Conservation (phyloP, 2,113 vertebrate species). For the Seriola aureovittata region DNA sequence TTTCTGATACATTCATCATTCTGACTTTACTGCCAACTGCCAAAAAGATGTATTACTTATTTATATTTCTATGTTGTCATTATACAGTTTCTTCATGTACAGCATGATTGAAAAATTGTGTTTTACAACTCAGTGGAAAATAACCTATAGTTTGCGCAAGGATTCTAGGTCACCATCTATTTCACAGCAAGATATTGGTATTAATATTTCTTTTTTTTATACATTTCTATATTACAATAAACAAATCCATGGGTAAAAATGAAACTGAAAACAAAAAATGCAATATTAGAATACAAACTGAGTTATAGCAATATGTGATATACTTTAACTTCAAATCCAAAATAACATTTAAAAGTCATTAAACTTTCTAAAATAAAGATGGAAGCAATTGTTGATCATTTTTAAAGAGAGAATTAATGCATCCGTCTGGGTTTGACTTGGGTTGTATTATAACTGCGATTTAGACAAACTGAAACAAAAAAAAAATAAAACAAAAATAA, state of each 20-base stretch:
- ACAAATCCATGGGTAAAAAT: constrained; percentile 33
- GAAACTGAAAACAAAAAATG: constrained; percentile 18
- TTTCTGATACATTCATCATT: constrained; percentile 13
- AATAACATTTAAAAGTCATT: constrained; percentile 44
- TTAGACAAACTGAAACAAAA: constrained; percentile 25
- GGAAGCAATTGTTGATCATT: constrained; percentile 41
- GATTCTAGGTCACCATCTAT: constrained; percentile 53
- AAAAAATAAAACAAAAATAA: not conserved
- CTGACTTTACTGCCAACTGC: constrained; percentile 23
- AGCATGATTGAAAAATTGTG: constrained; percentile 47
- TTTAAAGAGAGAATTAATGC: constrained; percentile 62
- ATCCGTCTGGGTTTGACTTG: constrained; percentile 31
- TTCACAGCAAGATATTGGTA: constrained; percentile 61
- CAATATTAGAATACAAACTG: constrained; percentile 62
- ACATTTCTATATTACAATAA: constrained; percentile 80
- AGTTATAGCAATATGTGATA: constrained; percentile 58
- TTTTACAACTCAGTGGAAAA: constrained; percentile 57
- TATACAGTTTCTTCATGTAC: constrained; percentile 60
- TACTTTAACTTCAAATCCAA: constrained; percentile 42
- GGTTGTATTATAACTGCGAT: constrained; percentile 10
- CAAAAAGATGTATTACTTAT: constrained; percentile 30
- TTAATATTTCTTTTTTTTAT: constrained; percentile 73
- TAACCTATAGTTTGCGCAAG: constrained; percentile 53
- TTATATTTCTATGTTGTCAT: constrained; percentile 58
- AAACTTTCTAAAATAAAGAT: constrained; percentile 62